Evolutionary conservation across 2,797 vertebrate species (phyloP).

Genomic region (Clarias pachynema): DNA sequence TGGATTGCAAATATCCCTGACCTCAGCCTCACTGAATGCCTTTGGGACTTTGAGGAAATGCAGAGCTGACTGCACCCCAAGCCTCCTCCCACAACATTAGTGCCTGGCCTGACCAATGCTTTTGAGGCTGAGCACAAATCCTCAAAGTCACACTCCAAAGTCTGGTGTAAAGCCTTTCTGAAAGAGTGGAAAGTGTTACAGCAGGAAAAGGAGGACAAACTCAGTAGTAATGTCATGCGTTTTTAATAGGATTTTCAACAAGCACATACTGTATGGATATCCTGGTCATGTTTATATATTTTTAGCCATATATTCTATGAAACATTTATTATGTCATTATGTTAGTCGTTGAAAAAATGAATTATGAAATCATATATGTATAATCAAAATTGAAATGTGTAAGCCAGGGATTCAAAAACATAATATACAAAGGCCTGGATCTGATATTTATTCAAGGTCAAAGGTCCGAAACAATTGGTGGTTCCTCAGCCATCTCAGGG

Average conservation of each 20-base stretch:
- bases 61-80: not conserved
- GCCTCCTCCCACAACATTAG: not conserved
- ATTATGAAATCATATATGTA: too few species aligned
- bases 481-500: too few species aligned
- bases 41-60: not conserved
- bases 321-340: not conserved
- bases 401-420: too few species aligned
- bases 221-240: not conserved
- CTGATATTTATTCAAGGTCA: too few species aligned
- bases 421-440: too few species aligned
- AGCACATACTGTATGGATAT: not conserved
- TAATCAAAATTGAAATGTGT: too few species aligned
- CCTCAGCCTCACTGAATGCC: not conserved
- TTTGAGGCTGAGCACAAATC: not conserved
- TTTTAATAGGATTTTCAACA: not conserved
- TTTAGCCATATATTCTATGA: not conserved
- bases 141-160: not conserved
- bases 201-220: not conserved
- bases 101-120: not conserved
- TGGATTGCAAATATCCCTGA: conserved; percentile 1
- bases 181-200: not conserved
- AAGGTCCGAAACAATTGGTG: too few species aligned
- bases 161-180: not conserved
- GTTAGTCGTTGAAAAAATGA: too few species aligned
- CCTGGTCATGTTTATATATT: not conserved